Evolutionary conservation across 1,140 invertebrate genomes (phyloP), one percentile per base, ranked within the genome.

Genomic region (Stratiolaelaps scimitus): DNA sequence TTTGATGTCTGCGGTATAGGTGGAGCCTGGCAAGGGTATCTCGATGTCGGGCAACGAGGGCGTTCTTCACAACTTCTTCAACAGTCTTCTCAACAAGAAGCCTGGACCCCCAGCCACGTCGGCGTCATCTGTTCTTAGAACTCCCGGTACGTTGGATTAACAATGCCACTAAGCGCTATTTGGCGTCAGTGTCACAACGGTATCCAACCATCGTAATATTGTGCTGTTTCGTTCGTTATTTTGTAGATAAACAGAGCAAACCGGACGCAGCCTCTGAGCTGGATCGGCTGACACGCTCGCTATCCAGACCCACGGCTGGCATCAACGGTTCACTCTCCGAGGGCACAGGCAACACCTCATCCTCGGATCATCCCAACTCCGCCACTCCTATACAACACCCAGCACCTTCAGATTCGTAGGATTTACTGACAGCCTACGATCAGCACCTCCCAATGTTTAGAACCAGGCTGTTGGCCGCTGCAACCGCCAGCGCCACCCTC

Each of bases 21-120:
- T 87, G 72, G 86, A 89, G 75, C 80, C 82, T 66, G 79, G 81
- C 0, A 85, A 85, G 74, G 79, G 53, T 29, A 60, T 60, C 53
- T 60, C 53, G 17, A 80, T 83, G 67, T 82, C 85, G 4, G 83
- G 84, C 64, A 77, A 88, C 66, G 93, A 97, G 80, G 89, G 92
- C 65, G 92, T 97, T 45, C 77, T 98, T 68, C 92, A 92, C 7
- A 96, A 91, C 77, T 98, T 98, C 81, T 98, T 98, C 80, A 98
- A 96, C 80, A 95, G 91, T 69, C 78, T 98, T 71, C 81, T 98
- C 70, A 88, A 87, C 76, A 95, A 96, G 81, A 92, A 92, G 76
- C 83, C 85, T n/a, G 85, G 84, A 19, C 44, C 45, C 43, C 30
- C 67, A 19, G 71, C 73, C 20, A 66, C 70, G 29, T 34, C 53